Conservation (phyloP, 1,140 invertebrate species). For the Drosophila lacteicornis region DNA sequence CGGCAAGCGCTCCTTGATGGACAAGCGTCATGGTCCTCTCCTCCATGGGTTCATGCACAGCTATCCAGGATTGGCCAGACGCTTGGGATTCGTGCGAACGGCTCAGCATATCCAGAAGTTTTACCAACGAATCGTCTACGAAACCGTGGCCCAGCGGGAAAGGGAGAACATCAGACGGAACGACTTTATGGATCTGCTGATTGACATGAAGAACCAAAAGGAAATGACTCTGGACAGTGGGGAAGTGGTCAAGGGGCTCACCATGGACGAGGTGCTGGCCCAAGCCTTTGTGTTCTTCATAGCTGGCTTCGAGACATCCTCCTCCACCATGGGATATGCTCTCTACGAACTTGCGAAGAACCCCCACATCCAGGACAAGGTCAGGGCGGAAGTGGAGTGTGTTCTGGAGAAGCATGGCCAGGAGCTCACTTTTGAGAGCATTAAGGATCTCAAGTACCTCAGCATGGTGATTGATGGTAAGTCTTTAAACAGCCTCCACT, state of each 20-base stretch:
- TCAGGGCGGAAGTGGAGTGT: slow-evolving; percentile 87
- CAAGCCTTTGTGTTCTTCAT: slow-evolving; percentile 85
- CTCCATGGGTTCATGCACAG: slow-evolving; percentile 34
- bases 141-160: slow-evolving; percentile 85
- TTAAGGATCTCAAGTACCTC: slow-evolving; percentile 86
- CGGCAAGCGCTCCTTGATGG: slow-evolving; percentile 61
- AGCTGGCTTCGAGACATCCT: slow-evolving; percentile 89
- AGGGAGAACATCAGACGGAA: slow-evolving; percentile 85
- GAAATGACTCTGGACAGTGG: slow-evolving; percentile 32
- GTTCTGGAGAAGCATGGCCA: slow-evolving; percentile 84
- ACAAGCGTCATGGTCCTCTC: slow-evolving; percentile 34
- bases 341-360: slow-evolving; percentile 87
- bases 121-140: slow-evolving; percentile 84
- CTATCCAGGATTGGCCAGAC: slow-evolving; percentile 14
- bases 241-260: slow-evolving; percentile 37
- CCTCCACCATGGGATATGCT: slow-evolving; percentile 86
- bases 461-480: slow-evolving; percentile 84
- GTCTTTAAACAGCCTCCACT: accelerated
- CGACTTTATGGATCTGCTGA: slow-evolving; percentile 87
- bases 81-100: slow-evolving; percentile 74
- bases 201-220: slow-evolving; percentile 85
- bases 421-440: slow-evolving; percentile 86
- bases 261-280: slow-evolving; percentile 69
- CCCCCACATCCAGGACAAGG: slow-evolving; percentile 87
- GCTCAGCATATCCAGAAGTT: slow-evolving; percentile 85